phyloP scores from a whole-genome alignment of 2,888 invertebrate species.

The Cataglyphis altisquamis region DNA sequence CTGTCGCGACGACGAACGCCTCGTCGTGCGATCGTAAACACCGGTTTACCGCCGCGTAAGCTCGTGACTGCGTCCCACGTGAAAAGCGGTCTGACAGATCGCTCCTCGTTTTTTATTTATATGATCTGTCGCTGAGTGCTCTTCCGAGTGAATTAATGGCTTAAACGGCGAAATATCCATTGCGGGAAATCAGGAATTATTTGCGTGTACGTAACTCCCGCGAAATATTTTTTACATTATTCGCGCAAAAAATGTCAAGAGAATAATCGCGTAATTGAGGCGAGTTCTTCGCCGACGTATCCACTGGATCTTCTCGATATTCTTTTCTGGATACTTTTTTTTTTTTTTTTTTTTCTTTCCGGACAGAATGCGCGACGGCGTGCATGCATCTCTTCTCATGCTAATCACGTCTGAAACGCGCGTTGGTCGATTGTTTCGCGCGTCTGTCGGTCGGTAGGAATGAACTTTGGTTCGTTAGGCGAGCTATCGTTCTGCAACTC shows the following conservation, averaged over 20 bases:
- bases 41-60: conserved; percentile 14
- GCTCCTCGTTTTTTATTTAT: not conserved
- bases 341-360: not conserved
- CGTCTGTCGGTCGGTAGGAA: conserved; percentile 9
- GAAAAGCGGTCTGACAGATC: conserved; percentile 14
- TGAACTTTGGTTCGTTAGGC: conserved; percentile 51
- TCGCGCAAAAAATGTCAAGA: not conserved
- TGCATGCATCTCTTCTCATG: conserved; percentile 26
- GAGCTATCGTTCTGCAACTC: conserved; percentile 40
- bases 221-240: conserved; percentile 16
- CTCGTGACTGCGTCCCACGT: not conserved
- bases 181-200: conserved; percentile 16
- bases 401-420: conserved; percentile 25
- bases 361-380: not conserved
- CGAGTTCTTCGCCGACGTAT: conserved; percentile 4
- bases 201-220: conserved; percentile 20
- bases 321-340: not conserved
- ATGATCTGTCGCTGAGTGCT: not conserved
- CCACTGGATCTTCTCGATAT: not conserved
- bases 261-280: conserved; percentile 26
- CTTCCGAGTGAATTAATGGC: not conserved
- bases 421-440: conserved; percentile 14
- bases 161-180: not conserved
- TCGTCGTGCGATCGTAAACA: conserved; percentile 29
- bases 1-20: conserved; percentile 14